These are phyloP conservation scores for Invenusta paracnida DNA, from an alignment of 2,888 invertebrate genomes.

Conservation along the genomic window DNA sequence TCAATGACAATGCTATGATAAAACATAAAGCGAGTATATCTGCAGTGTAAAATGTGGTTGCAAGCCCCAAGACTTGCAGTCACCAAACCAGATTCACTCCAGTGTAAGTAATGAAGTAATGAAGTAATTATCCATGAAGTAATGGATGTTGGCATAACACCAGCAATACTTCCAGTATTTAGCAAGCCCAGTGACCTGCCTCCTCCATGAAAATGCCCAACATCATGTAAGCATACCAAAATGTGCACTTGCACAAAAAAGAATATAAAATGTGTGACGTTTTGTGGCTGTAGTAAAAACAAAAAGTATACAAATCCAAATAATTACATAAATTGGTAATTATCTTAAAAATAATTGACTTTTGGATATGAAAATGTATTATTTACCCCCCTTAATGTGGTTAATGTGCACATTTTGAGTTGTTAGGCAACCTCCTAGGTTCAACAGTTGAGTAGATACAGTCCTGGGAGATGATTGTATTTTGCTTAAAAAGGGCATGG, in stretches of 20 bases:
- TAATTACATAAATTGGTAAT: not conserved
- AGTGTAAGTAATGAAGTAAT: no score
- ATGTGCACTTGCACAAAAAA: not conserved
- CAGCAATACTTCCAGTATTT: not conserved
- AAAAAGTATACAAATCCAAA: not conserved
- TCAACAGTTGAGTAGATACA: not conserved
- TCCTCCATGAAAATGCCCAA: constrained; percentile 15
- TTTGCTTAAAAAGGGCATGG: not conserved
- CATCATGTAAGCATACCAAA: constrained; percentile 11
- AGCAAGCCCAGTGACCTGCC: not conserved
- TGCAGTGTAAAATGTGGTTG: constrained; percentile 12
- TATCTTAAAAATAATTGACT: not conserved
- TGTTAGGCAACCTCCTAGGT: not conserved
- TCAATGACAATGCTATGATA: not conserved
- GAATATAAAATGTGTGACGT: not conserved
- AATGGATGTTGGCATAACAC: constrained; percentile 23
- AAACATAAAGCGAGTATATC: not conserved
- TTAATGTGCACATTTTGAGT: not conserved
- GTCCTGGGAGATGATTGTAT: not conserved
- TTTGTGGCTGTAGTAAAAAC: not conserved
- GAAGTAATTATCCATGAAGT: not conserved
- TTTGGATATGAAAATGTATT: constrained; percentile 9
- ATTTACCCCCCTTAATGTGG: not conserved
- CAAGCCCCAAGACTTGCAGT: constrained; percentile 9
- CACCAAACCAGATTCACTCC: constrained; percentile 8